Base-by-base conservation (phyloP, 2,113 vertebrate genomes). In the Excalfactoria chinensis region DNA sequence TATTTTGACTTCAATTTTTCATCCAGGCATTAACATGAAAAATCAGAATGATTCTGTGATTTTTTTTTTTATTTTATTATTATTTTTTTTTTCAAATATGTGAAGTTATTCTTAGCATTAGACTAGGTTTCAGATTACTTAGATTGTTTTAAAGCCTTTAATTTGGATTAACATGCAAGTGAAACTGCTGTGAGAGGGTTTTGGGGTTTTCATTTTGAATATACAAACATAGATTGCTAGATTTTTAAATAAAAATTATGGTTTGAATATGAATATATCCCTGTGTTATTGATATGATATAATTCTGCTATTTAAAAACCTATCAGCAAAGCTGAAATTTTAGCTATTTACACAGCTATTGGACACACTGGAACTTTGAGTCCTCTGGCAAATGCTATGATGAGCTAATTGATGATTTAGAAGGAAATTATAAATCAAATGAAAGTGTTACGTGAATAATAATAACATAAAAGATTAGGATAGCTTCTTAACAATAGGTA, bases 401-500 rank as follows among this genome's bases (percentile, higher is more conserved):
- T 66, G 56, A 74, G 28, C 78, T 90, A 86, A 91, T 70, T 79
- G 83, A 93, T 46, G 72, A 83, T 81, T 85, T 90, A 60, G 32
- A 46, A 71, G 32, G n/a, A 86, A 89, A 46, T 90, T 2, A 76
- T 74, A 95, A 46, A 58, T 16, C 37, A 37, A 37, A 37, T 77
- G 41, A 41, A 41, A 41, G 41, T 10, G 41, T 41, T 13, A 41
- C 12, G 13, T 41, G 41, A 41, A 41, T 17, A 86, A 84, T 26
- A 84, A 56, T 40, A 55, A 16, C 0, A 0, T 20, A 40, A 82
- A 66, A 66, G 28, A 89, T 82, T 51, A 91, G 63, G 63, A 78
- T 83, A 91, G 68, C 68, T 81, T 69, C 83, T 86, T 75, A 97
- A 95, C 93, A 92, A 84, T 63, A 64, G 84, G 34, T 78, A 78